Evolutionary conservation across 2,888 invertebrate species (phyloP).

Genomic region (Tolmerus cingulatus): DNA sequence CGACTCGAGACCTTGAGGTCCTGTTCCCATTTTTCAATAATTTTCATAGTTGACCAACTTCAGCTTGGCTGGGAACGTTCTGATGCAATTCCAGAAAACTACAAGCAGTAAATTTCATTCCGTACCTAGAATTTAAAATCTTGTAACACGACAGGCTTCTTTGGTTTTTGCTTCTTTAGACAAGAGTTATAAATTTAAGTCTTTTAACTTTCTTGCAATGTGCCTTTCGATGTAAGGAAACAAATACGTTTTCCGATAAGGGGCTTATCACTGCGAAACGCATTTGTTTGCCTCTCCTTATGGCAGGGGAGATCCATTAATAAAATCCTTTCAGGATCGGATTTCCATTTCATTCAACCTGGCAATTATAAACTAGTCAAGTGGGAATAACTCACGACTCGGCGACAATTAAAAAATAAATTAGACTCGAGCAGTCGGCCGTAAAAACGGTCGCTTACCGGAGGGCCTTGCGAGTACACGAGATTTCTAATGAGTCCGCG

Average conservation of each 20-base stretch:
- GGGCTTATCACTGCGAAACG: not conserved
- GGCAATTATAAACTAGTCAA: conserved; percentile 2
- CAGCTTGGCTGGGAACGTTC: not conserved
- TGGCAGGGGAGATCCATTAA: not conserved
- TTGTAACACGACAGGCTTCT: not conserved
- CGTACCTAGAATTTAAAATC: not conserved
- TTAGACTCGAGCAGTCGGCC: not conserved
- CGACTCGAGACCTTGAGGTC: not conserved
- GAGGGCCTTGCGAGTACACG: conserved; percentile 6
- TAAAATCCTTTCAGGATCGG: not conserved
- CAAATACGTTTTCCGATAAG: not conserved
- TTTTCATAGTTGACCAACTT: not conserved
- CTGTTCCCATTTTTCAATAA: not conserved
- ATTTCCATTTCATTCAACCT: not conserved
- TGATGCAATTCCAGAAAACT: not conserved
- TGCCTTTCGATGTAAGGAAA: not conserved
- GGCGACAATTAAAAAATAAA: conserved; percentile 40
- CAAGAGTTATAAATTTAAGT: not conserved
- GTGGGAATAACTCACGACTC: conserved; percentile 20
- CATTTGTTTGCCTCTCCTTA: not conserved
- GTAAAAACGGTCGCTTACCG: not conserved
- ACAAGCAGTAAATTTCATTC: not conserved
- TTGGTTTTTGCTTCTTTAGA: not conserved
- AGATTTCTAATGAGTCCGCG: conserved; percentile 16
- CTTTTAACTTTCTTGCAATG: not conserved